Percentiles rank a stretch among this genome's conserved stretches.
phyloP scores from a whole-genome alignment of 2,113 vertebrate species.

The Nematolebias whitei region DNA sequence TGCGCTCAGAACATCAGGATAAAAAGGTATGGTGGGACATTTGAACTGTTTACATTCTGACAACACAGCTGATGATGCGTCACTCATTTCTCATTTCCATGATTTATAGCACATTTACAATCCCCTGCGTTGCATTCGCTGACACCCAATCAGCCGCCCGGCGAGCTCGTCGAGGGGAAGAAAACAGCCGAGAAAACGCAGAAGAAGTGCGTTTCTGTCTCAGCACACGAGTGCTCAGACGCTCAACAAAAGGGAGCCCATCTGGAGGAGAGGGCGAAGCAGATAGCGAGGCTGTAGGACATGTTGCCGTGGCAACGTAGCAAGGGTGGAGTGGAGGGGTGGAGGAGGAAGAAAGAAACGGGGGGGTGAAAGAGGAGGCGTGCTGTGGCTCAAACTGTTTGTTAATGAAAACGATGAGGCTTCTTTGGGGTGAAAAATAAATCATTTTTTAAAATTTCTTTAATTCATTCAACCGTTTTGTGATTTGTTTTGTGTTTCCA shows the following conservation, averaged over 20 bases:
- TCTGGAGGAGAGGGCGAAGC: conserved; percentile 67
- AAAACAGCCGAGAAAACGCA: not conserved
- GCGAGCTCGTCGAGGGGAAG: conserved; percentile 8
- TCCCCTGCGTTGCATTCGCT: not conserved
- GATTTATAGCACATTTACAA: conserved; percentile 3
- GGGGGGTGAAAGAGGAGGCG: not conserved
- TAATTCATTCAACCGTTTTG: too few species aligned
- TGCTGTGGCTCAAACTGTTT: conserved; percentile 10
- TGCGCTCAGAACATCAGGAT: not conserved
- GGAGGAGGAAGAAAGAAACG: not conserved
- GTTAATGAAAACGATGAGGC: conserved; percentile 9
- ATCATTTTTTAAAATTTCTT: not conserved
- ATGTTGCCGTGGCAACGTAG: conserved; percentile 66
- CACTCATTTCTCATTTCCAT: conserved; percentile 3
- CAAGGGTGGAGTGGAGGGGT: conserved; percentile 56
- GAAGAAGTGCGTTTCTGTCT: conserved; percentile 29
- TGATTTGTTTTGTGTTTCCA: not conserved
- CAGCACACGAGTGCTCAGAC: conserved; percentile 15
- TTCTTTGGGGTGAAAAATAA: conserved; percentile 10
- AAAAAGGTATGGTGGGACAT: not conserved
- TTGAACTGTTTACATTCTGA: not conserved
- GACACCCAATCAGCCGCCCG: conserved; percentile 7
- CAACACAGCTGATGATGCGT: not conserved
- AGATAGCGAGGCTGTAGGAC: conserved; percentile 53
- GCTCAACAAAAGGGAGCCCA: conserved; percentile 60